phyloP scores from a whole-genome alignment of 2,888 invertebrate species.

The Stegophylla sp. region DNA sequence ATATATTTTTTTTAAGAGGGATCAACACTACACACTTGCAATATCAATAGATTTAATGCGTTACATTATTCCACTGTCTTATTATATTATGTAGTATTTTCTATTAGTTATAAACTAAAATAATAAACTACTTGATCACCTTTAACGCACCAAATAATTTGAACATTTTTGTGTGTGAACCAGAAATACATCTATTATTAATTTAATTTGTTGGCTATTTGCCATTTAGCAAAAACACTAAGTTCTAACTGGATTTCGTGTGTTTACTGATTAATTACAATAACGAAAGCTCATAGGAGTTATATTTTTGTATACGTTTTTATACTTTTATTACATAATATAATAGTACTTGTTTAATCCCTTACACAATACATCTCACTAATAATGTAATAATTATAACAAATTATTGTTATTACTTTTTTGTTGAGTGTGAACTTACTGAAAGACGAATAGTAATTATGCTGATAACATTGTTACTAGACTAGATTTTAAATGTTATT shows the following conservation, averaged over 20 bases:
- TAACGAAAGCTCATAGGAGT: not conserved
- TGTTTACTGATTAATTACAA: not conserved
- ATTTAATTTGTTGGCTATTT: not conserved
- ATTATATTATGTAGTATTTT: not conserved
- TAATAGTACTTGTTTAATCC: constrained; percentile 14
- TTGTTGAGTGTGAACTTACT: not conserved
- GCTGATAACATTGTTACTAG: constrained; percentile 35
- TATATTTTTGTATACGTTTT: constrained; percentile 1
- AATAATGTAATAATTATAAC: constrained; percentile 20
- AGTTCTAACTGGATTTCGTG: constrained; percentile 3
- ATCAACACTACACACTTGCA: not conserved
- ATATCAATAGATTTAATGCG: not conserved
- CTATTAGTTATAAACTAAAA: not conserved
- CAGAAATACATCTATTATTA: too few relatives aligned
- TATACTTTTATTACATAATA: constrained; percentile 30
- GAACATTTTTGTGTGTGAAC: too few relatives aligned
- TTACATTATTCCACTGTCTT: not conserved
- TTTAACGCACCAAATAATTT: too few relatives aligned
- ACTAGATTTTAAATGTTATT: constrained; percentile 37
- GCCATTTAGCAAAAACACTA: not conserved
- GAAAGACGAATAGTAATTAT: constrained; percentile 30
- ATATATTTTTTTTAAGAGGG: not conserved
- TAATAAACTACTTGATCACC: not conserved
- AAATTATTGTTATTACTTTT: constrained; percentile 4
- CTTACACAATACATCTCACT: constrained; percentile 43